phyloP scores from a whole-genome alignment of 2,888 invertebrate species.

The Bellardia pandia region DNA sequence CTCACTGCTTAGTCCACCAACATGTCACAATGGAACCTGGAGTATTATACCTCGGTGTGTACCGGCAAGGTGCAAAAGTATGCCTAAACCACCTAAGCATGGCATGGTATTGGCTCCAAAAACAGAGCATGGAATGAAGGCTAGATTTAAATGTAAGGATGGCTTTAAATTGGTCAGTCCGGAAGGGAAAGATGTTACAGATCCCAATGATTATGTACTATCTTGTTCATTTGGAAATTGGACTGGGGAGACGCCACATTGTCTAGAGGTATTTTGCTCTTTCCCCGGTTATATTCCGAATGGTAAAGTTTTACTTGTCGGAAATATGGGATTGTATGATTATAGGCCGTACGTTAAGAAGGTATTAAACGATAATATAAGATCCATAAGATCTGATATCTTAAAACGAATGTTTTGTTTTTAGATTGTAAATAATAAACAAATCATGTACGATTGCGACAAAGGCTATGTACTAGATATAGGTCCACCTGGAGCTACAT shows the following conservation, averaged over 20 bases:
- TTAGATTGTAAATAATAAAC: slow-evolving; percentile 93
- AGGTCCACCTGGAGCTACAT: slow-evolving; percentile 97
- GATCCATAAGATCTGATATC: too few relatives aligned
- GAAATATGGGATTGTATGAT: slow-evolving; percentile 98
- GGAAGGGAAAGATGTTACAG: slow-evolving; percentile 84
- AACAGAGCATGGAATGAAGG: slow-evolving; percentile 98
- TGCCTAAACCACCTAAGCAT: slow-evolving; percentile 94
- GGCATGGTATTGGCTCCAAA: slow-evolving; percentile 99
- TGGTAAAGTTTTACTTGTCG: slow-evolving; percentile 95
- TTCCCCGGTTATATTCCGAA: slow-evolving; percentile 95
- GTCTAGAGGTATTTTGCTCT: slow-evolving; percentile 95
- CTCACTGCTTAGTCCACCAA: slow-evolving; percentile 89
- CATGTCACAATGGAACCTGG: slow-evolving; percentile 98
- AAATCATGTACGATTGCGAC: slow-evolving; percentile 98
- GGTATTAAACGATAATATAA: slow-evolving; percentile 83
- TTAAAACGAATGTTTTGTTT: slow-evolving; percentile 71
- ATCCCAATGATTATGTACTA: slow-evolving; percentile 87
- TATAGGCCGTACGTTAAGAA: slow-evolving; percentile 96
- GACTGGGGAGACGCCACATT: slow-evolving; percentile 94
- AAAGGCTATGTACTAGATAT: slow-evolving; percentile 94
- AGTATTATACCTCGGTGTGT: slow-evolving; percentile 94
- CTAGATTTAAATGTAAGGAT: slow-evolving; percentile 96
- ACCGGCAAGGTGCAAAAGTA: slow-evolving; percentile 92
- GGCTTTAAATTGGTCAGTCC: slow-evolving; percentile 93
- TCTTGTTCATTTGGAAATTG: slow-evolving; percentile 97